Evolutionary conservation across 2,888 invertebrate genomes (phyloP).

Genomic region (Torymus aiolomorphi): DNA sequence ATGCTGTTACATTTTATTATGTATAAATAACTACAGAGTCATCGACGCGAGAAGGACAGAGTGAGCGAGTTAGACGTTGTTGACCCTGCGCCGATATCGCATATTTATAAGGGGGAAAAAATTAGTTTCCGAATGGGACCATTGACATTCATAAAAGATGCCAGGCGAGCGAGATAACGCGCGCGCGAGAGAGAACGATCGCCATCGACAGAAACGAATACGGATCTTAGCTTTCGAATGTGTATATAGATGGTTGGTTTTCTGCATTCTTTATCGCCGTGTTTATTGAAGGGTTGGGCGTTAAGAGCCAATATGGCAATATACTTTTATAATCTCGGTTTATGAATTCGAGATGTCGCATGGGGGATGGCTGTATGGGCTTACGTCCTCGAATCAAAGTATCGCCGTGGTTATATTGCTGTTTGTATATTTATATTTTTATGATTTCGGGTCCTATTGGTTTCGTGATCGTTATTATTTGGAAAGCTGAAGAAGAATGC

Average conservation of each 20-base stretch:
- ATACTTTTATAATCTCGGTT: constrained; percentile 15
- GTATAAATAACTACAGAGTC: not conserved
- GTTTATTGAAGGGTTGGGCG: not conserved
- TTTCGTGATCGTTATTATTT: too few species aligned
- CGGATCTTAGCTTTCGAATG: too few species aligned
- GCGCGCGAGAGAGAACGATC: too few species aligned
- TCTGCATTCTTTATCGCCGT: not conserved
- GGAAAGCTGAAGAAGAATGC: too few species aligned
- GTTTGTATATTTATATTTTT: too few species aligned
- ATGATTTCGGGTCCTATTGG: too few species aligned
- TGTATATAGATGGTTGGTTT: too few species aligned
- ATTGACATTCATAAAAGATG: constrained; percentile 21
- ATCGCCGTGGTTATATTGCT: too few species aligned
- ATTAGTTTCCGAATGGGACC: constrained; percentile 17
- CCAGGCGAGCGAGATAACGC: not conserved
- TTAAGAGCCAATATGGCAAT: not conserved
- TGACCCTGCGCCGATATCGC: not conserved
- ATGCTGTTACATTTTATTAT: not conserved
- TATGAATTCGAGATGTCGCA: not conserved
- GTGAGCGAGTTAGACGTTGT: too few species aligned
- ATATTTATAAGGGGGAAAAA: constrained; percentile 17
- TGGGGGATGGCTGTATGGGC: not conserved
- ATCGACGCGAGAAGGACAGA: too few species aligned
- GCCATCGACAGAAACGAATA: too few species aligned
- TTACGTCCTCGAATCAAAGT: too few species aligned